Conservation (phyloP, 1,140 invertebrate species). For the Aphelenchoides besseyi region DNA sequence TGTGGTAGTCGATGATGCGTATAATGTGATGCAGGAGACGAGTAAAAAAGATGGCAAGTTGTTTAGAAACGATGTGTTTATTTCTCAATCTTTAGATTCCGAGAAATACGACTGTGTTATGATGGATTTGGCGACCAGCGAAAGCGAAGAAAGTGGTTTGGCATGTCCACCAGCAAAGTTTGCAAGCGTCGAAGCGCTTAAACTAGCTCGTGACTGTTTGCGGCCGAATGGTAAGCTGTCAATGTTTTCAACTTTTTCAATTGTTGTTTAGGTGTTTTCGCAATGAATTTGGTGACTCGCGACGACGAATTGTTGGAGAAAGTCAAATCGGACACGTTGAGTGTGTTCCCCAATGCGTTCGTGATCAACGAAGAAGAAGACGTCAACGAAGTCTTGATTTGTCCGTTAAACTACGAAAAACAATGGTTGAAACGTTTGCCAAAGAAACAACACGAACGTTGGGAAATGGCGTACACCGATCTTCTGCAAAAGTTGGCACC, state of each 20-base stretch:
- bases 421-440: background rate
- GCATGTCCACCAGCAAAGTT: constrained; percentile 52
- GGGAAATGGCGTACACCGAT: constrained; percentile 13
- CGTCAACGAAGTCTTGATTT: constrained; percentile 50
- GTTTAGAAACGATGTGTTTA: constrained; percentile 2
- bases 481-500: constrained; percentile 16
- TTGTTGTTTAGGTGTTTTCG: constrained; percentile 36
- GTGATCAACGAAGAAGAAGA: constrained; percentile 35
- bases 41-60: constrained; percentile 7
- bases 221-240: constrained; percentile 29
- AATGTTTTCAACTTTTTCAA: background rate
- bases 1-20: constrained; percentile 45
- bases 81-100: constrained; percentile 29
- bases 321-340: constrained; percentile 29
- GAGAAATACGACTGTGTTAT: constrained; percentile 54
- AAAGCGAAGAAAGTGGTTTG: constrained; percentile 40
- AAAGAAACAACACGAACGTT: constrained; percentile 14
- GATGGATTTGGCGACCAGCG: constrained; percentile 43
- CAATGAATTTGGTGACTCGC: constrained; percentile 51
- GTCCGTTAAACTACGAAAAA: constrained; percentile 24
- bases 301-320: constrained; percentile 34
- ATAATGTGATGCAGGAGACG: constrained; percentile 40
- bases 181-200: constrained; percentile 31
- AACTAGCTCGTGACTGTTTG: constrained; percentile 39
- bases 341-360: constrained; percentile 36